These are phyloP conservation scores for Percina caprodes DNA, from an alignment of 2,113 vertebrate genomes.

Conservation along the genomic window DNA sequence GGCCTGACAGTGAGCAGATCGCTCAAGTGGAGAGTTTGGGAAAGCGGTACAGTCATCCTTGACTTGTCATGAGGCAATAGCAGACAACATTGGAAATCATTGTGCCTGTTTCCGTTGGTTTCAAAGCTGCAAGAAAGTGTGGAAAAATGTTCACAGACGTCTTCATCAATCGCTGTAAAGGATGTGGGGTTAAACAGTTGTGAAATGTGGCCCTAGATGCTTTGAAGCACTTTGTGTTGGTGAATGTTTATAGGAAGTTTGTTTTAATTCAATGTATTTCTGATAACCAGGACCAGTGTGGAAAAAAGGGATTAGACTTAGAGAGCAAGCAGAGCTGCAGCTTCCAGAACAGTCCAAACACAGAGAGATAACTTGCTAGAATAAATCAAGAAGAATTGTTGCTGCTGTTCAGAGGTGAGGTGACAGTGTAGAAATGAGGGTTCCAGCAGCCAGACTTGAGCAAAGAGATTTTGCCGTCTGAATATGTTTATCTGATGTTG, in stretches of 20 bases:
- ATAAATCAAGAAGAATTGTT: not conserved
- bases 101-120: constrained; percentile 12
- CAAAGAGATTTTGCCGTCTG: constrained; percentile 68
- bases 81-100: constrained; percentile 45
- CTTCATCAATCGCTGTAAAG: constrained; percentile 25
- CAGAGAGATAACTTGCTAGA: constrained; percentile 19
- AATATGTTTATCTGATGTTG: constrained; percentile 81
- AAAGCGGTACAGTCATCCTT: constrained; percentile 45
- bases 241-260: constrained; percentile 43
- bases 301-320: constrained; percentile 37
- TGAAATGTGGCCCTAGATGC: constrained; percentile 34
- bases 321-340: constrained; percentile 40
- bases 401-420: constrained; percentile 27
- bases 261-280: constrained; percentile 35
- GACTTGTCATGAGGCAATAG: constrained; percentile 18
- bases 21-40: constrained; percentile 12
- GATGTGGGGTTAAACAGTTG: constrained; percentile 38
- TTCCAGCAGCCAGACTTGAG: constrained; percentile 65
- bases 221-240: constrained; percentile 21
- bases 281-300: constrained; percentile 39
- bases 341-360: constrained; percentile 16
- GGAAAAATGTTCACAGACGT: not conserved
- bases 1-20: constrained; percentile 12
- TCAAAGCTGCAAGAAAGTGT: constrained; percentile 19
- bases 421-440: constrained; percentile 48